Evolutionary conservation across 2,797 vertebrate species (phyloP).

Genomic region (Onychomys leucogaster): DNA sequence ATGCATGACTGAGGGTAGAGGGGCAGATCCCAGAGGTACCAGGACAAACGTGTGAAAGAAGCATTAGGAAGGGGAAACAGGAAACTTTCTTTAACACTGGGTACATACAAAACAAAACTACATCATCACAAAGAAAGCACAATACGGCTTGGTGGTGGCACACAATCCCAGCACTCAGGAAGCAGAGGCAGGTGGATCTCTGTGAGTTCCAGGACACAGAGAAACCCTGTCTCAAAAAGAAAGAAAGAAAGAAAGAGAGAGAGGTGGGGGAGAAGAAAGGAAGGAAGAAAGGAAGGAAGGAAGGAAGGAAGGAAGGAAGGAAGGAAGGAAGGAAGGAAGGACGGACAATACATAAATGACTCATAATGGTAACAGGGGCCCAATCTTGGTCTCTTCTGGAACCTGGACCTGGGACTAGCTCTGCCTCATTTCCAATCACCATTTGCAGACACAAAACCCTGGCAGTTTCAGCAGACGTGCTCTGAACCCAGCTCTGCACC

Average conservation of each 20-base stretch:
- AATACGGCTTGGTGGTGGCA: not conserved
- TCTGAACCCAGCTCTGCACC: not conserved
- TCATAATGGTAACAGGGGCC: not conserved
- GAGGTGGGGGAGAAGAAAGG: rapidly evolving
- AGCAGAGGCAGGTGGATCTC: not conserved
- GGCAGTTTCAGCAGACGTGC: not conserved
- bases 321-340: too few relatives aligned
- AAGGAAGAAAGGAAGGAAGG: too few relatives aligned
- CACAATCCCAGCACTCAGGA: not conserved
- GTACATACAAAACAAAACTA: not conserved
- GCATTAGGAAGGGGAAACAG: not conserved
- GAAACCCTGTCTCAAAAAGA: not conserved
- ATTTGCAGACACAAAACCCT: not conserved
- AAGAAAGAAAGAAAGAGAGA: not conserved
- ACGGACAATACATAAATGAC: not conserved
- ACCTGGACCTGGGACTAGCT: not conserved
- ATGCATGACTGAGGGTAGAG: not conserved
- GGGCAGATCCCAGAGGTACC: not conserved
- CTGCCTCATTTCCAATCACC: not conserved
- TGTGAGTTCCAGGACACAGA: not conserved
- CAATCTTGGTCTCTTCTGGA: not conserved
- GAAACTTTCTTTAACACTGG: not conserved
- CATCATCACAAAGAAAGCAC: not conserved
- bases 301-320: too few relatives aligned
- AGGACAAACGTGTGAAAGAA: not conserved